Evolutionary conservation across 2,113 vertebrate genomes (phyloP), one percentile per base, ranked within the genome.

Genomic region (Pontoporia blainvillei): DNA sequence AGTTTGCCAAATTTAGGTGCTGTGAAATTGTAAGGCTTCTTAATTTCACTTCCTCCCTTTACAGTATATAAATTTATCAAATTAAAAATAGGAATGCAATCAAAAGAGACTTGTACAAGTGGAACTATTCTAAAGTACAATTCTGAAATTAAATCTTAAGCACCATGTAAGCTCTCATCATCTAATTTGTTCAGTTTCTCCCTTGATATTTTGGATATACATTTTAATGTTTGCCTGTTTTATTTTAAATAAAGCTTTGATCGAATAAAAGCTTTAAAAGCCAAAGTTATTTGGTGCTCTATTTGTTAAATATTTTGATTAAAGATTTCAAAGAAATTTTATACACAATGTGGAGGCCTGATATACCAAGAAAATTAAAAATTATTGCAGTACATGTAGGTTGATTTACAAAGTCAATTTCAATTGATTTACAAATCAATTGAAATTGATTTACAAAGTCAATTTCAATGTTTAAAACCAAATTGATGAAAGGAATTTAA

Each of bases 11-110:
- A 69, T 10, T 11, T 62, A 17, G 25, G n/a, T 89, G 20, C 23
- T 85, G 2, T 88, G 52, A 82, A 96, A 73, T 57, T 67, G 3
- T 79, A 69, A 62, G 14, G 14, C 9, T 95, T 61, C n/a, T 91
- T 69, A 61, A 76, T 71, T 87, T 86, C 31, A 46, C 11, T 85
- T 54, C 11, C 36, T 84, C 69, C 15, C 36, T 88, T 90, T 91
- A 36, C 1, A 91, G 39, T 75, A 90, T n/a, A 81, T n/a, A 92
- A 71, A 54, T 78, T 78, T 84, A 61, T 44, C 59, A 87, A 83
- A 87, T 92, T 78, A 96, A 92, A 96, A 90, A 36, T 59, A 90
- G 4, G 14, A 90, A 90, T 17, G 13, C 21, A 94, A 90, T 44
- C 39, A 87, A 86, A 88, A 78, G 11, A 94, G 5, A 36, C 12